Evolutionary conservation across 2,888 invertebrate species (phyloP).

Genomic region (Ormyrus labotus): DNA sequence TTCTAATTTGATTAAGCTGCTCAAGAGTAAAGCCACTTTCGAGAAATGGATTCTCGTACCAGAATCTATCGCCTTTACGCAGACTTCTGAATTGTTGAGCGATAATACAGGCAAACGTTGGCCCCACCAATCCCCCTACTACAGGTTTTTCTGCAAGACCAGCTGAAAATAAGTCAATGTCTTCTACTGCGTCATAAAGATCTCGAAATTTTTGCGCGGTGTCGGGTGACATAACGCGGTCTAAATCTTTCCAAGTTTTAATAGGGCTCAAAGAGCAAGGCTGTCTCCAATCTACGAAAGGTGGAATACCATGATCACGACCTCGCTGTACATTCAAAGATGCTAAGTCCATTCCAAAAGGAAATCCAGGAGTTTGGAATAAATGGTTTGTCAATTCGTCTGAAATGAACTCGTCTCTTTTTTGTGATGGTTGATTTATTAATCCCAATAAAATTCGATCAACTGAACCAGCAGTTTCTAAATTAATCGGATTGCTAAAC

Average conservation of each 20-base stretch:
- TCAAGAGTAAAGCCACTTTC: slow-evolving; percentile 86
- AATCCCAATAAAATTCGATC: slow-evolving; percentile 88
- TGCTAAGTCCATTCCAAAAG: slow-evolving; percentile 90
- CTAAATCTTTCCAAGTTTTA: slow-evolving; percentile 83
- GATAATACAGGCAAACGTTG: slow-evolving; percentile 91
- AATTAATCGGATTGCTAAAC: slow-evolving; percentile 79
- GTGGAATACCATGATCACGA: slow-evolving; percentile 90
- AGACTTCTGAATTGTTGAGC: slow-evolving; percentile 90
- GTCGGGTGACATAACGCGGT: slow-evolving; percentile 82
- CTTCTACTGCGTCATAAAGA: slow-evolving; percentile 82
- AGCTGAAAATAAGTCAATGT: slow-evolving; percentile 90
- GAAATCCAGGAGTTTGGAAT: slow-evolving; percentile 84
- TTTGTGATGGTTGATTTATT: slow-evolving; percentile 86
- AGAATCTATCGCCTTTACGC: slow-evolving; percentile 87
- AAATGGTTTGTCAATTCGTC: slow-evolving; percentile 89
- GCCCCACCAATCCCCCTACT: slow-evolving; percentile 87
- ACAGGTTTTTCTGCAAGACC: slow-evolving; percentile 90
- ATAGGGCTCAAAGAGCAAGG: slow-evolving; percentile 86
- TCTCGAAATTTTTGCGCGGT: slow-evolving; percentile 80
- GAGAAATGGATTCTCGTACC: slow-evolving; percentile 86
- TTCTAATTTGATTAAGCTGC: slow-evolving; percentile 85
- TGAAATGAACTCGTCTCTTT: slow-evolving; percentile 88
- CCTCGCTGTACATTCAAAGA: slow-evolving; percentile 92
- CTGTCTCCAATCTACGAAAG: slow-evolving; percentile 87
- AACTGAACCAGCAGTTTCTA: slow-evolving; percentile 87